Base-by-base conservation (phyloP, 1,140 invertebrate genomes). In the Calosoma granatense region DNA sequence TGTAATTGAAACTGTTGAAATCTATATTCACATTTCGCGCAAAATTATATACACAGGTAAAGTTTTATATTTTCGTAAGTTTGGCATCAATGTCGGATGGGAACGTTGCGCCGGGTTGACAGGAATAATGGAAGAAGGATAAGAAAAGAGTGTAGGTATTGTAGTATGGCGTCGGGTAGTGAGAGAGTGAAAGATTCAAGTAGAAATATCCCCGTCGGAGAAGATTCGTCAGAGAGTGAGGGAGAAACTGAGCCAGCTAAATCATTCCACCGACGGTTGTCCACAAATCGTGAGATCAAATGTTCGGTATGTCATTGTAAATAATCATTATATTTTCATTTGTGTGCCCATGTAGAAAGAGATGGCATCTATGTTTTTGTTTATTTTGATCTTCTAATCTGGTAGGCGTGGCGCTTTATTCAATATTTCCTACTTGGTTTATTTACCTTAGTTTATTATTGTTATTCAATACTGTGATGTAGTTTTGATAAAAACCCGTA, bases 211-310 rank as follows among this genome's bases (percentile, higher is more conserved):
- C 65, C 68, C 51, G 64, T 63, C 22, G 63, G 62, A 14, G 76
- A 79, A 54, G 79, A 81, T 58, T 79, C 77, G 47, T 81, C 82
- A 14, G 82, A 84, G 63, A 84, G 82, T 64, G 83, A 85, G 70
- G 79, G 77, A 57, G 83, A 85, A 70, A 76, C 78, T 17, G 82
- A 83, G 65, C 81, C 82, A 59, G 80, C 80, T 30, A 78, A 71
- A 68, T 78, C 78, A 58, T 85, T 84, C 68, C 81, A 82, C 64
- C 73, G 81, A 67, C 76, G 80, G 63, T 75, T 84, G 63, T 85
- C 82, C 54, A 84, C 80, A 51, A 82, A 84, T 65, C 77, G 78
- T 67, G 78, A 80, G 60, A 79, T 81, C 57, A 81, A 80, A 67
- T 77, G 74, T 67, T 74, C 78, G 71, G 82, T 84, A 72, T 75